A percentile compares a stretch with the other conserved stretches of the same genome.
phyloP scores from a whole-genome alignment of 2,888 invertebrate species.

The Rugalucina vietnamica region DNA sequence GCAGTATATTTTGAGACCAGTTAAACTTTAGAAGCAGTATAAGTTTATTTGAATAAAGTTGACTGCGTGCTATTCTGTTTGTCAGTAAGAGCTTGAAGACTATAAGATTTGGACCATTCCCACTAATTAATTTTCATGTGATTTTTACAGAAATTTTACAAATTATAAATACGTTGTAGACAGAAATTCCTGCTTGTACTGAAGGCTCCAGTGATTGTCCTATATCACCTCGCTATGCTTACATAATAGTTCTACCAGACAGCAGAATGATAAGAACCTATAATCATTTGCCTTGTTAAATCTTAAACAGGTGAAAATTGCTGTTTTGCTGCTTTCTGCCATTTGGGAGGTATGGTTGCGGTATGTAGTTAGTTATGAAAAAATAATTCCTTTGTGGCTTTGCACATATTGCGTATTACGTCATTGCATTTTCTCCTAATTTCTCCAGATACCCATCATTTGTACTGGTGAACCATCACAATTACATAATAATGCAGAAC shows the following conservation, averaged over 20 bases:
- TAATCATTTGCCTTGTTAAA: background rate
- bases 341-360: background rate
- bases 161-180: background rate
- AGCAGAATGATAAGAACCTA: background rate
- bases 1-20: too few species aligned
- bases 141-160: background rate
- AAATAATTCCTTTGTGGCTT: background rate
- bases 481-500: too few species aligned
- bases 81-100: background rate
- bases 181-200: background rate
- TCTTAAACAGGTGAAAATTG: conserved; percentile 6
- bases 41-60: too few species aligned
- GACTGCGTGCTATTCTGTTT: too few species aligned
- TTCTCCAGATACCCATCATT: too few species aligned
- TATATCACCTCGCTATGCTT: background rate
- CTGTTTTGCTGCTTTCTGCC: background rate
- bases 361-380: background rate
- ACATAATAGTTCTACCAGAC: conserved; percentile 9
- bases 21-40: too few species aligned
- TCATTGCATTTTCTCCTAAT: background rate
- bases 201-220: background rate
- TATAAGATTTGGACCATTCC: background rate
- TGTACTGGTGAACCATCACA: too few species aligned
- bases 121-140: background rate
- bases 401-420: background rate